A percentile compares a stretch with the other conserved stretches of the same genome.
Conservation (phyloP, 2,888 invertebrate genomes). For the Mimumesa dahlbomi region DNA sequence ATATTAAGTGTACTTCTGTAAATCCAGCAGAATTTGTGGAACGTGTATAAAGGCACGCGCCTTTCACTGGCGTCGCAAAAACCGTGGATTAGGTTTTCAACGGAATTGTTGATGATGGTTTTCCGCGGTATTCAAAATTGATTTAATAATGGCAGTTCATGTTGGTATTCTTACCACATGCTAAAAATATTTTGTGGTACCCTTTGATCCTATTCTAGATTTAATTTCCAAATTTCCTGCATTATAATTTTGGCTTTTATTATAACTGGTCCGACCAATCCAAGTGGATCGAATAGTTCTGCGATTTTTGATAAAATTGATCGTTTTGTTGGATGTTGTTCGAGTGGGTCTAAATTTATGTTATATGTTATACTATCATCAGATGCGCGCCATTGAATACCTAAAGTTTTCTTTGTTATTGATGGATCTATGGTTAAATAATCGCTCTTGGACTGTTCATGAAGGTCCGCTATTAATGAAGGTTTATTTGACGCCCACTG, state of each 20-base stretch:
- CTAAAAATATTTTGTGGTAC: background rate
- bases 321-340: conserved; percentile 4
- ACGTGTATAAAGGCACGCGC: conserved; percentile 11
- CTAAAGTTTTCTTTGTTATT: conserved; percentile 8
- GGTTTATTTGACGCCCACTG: conserved; percentile 13
- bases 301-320: conserved; percentile 11
- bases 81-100: background rate
- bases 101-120: background rate
- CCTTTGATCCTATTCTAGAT: conserved; percentile 12
- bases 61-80: conserved; percentile 21
- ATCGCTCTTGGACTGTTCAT: background rate
- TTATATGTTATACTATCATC: too few relatives aligned
- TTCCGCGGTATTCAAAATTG: background rate
- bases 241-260: conserved; percentile 13
- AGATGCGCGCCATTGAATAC: background rate
- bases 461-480: background rate
- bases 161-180: background rate
- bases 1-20: background rate
- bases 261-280: conserved; percentile 12
- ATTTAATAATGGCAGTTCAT: background rate
- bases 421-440: background rate
- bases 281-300: conserved; percentile 15
- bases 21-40: background rate
- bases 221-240: conserved; percentile 2
- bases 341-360: background rate